Conservation (phyloP, 2,797 vertebrate species). For the Bradypodion ventrale region DNA sequence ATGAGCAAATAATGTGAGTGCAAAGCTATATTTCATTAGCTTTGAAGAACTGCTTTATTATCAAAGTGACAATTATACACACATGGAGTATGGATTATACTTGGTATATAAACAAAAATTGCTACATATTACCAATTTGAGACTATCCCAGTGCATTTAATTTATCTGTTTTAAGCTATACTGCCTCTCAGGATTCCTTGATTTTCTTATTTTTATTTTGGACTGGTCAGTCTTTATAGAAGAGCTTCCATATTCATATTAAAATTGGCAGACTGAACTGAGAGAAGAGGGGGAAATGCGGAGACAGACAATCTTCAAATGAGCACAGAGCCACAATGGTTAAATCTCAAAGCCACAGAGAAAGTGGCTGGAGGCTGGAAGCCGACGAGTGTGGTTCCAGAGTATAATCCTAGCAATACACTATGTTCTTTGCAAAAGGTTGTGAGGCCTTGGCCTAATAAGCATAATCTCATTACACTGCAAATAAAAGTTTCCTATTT, state of each 20-base stretch:
- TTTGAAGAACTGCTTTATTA: not conserved
- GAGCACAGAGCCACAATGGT: conserved; percentile 63
- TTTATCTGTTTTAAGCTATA: conserved; percentile 31
- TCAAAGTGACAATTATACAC: conserved; percentile 9
- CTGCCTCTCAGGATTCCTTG: conserved; percentile 15
- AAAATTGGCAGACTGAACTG: not conserved
- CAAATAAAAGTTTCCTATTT: conserved; percentile 93
- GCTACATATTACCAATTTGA: not conserved
- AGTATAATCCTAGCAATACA: conserved; percentile 88
- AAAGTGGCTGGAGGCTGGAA: conserved; percentile 69
- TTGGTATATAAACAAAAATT: not conserved
- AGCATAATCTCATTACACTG: conserved; percentile 90
- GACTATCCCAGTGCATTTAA: not conserved
- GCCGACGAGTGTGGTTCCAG: conserved; percentile 78
- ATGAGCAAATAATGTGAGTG: conserved; percentile 1
- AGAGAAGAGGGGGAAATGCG: conserved; percentile 21
- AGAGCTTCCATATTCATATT: conserved; percentile 34
- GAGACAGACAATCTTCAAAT: conserved; percentile 55
- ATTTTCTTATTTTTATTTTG: not conserved
- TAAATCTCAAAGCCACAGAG: conserved; percentile 65
- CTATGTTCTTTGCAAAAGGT: conserved; percentile 88
- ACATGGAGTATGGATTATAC: not conserved
- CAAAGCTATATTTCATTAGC: conserved; percentile 10
- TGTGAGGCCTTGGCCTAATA: conserved; percentile 87
- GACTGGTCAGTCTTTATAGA: not conserved